Base-by-base conservation (phyloP, 92 coral and sea anemone genomes). In the Palythoa grandiflora region DNA sequence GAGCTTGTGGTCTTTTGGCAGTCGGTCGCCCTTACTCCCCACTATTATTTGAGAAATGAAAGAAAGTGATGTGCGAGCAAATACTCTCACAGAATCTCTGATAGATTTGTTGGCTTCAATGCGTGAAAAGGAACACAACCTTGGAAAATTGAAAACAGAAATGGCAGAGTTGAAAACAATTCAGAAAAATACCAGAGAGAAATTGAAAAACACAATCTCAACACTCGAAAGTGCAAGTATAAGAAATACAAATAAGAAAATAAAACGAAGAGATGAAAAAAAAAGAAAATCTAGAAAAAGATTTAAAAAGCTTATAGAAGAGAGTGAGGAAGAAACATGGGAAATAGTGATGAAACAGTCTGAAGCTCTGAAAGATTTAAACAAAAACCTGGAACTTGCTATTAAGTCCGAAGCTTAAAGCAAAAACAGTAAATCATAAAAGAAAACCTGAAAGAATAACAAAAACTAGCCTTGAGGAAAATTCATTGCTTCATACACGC, bases 71-170 rank as follows among this genome's bases (percentile, higher is more conserved):
- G 15, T 65, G 55, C 75, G 17, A 66, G 15, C 21, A 19, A 14
- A 2, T 4, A 66, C 54, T 17, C 86, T 80, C 1, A 80, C 86
- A 80, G 86, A 66, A 66, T 6, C 75, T 44, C 54, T 65, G 12
- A 65, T 1, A 80, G 47, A 80, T 65, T 65, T 65, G 75, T 65
- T 73, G 13, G 19, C 21, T 63, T 63, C 85, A 40, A n/a, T 17
- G 20, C 12, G 20, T 13, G 40, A 40, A 35, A 80, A 39, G 21
- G 74, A 80, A 6, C n/a, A 20, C 9, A n/a, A n/a, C n/a, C n/a
- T n/a, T n/a, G n/a, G n/a, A n/a, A n/a, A n/a, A n/a, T n/a, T n/a
- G n/a, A n/a, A n/a, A n/a, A n/a, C n/a, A 65, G 75, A 66, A 65
- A 80, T 80, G 75, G 44, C 60, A 14, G 61, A 80, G 8, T 50